Evolutionary conservation across 2,888 invertebrate genomes (phyloP).

Genomic region (Agonopterix heracliana): DNA sequence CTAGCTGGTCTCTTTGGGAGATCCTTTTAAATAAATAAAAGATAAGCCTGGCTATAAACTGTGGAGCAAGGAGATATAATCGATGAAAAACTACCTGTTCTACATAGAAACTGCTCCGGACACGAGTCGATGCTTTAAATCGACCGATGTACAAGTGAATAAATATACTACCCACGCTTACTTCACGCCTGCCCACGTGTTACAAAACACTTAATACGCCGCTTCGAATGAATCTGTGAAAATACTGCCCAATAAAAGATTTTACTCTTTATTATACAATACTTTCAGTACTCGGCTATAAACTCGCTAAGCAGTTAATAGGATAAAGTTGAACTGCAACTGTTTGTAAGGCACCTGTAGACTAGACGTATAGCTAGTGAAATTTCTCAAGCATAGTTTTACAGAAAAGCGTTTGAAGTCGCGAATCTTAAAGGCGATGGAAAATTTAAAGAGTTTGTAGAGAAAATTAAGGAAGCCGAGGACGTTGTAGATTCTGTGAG

Average conservation of each 20-base stretch:
- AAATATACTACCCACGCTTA: constrained; percentile 60
- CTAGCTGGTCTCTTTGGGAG: background rate
- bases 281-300: constrained; percentile 31
- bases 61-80: constrained; percentile 35
- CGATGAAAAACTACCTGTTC: constrained; percentile 53
- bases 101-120: constrained; percentile 42
- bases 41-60: constrained; percentile 5
- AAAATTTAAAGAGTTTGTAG: constrained; percentile 64
- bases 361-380: constrained; percentile 1
- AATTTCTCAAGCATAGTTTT: constrained; percentile 36
- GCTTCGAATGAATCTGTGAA: constrained; percentile 51
- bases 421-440: constrained; percentile 52
- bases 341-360: background rate
- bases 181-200: constrained; percentile 50
- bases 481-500: constrained; percentile 41
- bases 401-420: constrained; percentile 34
- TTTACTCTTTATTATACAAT: constrained; percentile 32
- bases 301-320: constrained; percentile 31
- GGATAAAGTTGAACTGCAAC: constrained; percentile 16
- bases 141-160: constrained; percentile 49
- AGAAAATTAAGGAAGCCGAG: constrained; percentile 58
- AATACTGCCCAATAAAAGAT: constrained; percentile 54
- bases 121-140: constrained; percentile 43
- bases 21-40: background rate
- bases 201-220: constrained; percentile 55